phyloP scores from a whole-genome alignment of 2,797 vertebrate species.

The Chloroceryle amazona region DNA sequence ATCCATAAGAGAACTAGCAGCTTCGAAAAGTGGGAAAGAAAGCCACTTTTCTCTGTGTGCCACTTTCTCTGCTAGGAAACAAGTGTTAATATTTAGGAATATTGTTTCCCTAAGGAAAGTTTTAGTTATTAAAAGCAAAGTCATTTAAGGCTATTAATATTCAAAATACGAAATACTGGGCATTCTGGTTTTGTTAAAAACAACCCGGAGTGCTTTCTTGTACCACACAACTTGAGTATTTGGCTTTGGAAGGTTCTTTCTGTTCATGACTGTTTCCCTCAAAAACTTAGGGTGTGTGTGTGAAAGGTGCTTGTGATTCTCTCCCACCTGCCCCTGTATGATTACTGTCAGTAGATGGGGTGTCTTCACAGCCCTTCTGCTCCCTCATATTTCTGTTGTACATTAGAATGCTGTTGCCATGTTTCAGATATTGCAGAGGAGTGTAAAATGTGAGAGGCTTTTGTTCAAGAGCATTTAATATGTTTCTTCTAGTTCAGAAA shows the following conservation, averaged over 20 bases:
- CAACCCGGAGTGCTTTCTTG: background rate
- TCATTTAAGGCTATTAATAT: background rate
- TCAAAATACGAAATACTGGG: background rate
- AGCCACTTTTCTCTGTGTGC: background rate
- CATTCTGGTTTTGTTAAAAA: background rate
- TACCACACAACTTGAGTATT: background rate
- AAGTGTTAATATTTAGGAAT: background rate
- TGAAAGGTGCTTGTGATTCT: fast-evolving
- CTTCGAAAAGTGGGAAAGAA: background rate
- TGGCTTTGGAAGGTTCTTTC: background rate
- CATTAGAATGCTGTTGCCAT: background rate
- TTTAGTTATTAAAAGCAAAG: background rate
- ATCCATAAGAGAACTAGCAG: background rate
- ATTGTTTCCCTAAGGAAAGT: background rate
- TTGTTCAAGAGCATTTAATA: background rate
- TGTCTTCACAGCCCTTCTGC: background rate
- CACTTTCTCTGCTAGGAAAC: background rate
- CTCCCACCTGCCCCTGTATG: background rate
- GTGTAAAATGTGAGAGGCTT: background rate
- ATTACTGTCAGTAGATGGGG: background rate
- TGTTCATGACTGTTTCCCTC: background rate
- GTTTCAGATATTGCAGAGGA: background rate
- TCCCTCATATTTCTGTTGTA: background rate
- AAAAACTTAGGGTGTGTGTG: fast-evolving
- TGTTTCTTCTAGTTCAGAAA: background rate